Conservation (phyloP, 2,888 invertebrate species). For the Thera britannica region DNA sequence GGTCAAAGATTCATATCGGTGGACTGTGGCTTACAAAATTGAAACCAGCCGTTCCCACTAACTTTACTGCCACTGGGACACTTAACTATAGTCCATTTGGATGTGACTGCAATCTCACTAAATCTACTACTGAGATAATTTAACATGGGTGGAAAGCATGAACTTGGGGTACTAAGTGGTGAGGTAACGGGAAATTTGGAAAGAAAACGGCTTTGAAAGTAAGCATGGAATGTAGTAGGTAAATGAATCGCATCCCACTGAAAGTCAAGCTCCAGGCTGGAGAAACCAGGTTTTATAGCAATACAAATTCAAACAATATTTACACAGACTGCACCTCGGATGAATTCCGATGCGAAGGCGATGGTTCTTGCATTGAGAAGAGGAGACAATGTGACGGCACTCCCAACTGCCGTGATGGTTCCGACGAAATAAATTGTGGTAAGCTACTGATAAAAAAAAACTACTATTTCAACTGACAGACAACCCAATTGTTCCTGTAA, state of each 20-base stretch:
- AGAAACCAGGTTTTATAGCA: not conserved
- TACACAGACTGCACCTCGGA: constrained; percentile 63
- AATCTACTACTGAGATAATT: not conserved
- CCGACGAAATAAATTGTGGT: constrained; percentile 86
- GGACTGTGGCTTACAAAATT: not conserved
- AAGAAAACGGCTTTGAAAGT: not conserved
- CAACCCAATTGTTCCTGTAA: not conserved
- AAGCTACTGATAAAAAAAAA: constrained; percentile 33
- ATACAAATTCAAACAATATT: constrained; percentile 4
- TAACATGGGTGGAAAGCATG: constrained; percentile 1
- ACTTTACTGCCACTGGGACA: not conserved
- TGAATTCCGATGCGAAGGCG: constrained; percentile 85
- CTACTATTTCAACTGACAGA: not conserved
- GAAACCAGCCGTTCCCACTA: not conserved
- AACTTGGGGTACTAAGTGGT: not conserved
- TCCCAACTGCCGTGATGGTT: constrained; percentile 83
- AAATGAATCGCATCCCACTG: not conserved
- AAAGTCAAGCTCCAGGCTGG: not conserved
- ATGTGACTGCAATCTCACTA: not conserved
- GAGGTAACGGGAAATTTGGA: not conserved
- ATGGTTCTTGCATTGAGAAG: constrained; percentile 85
- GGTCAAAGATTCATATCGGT: not conserved
- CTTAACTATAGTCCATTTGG: not conserved
- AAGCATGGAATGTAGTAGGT: not conserved
- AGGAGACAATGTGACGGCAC: constrained; percentile 84